phyloP scores from a whole-genome alignment of 2,797 vertebrate species.

The Champsocephalus gunnari region DNA sequence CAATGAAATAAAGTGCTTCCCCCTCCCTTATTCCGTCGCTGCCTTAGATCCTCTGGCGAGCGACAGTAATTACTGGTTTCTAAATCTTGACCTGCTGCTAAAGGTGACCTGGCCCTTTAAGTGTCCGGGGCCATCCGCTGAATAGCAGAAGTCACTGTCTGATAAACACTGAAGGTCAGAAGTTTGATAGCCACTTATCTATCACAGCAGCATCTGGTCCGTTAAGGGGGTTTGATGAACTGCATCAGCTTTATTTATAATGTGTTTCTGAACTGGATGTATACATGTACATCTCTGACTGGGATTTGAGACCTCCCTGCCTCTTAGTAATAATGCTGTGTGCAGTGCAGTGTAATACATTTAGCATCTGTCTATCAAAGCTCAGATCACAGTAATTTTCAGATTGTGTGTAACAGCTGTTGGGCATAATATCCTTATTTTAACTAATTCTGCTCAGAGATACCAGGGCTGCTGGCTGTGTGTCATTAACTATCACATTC shows the following conservation, averaged over 20 bases:
- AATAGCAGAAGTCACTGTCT: neutral
- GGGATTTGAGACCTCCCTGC: slow-evolving; percentile 20
- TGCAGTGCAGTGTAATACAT: slow-evolving; percentile 6
- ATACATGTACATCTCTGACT: slow-evolving; percentile 42
- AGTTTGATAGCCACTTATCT: neutral
- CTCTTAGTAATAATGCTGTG: neutral
- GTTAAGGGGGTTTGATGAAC: neutral
- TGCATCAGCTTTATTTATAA: neutral
- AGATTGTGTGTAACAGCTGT: slow-evolving; percentile 38
- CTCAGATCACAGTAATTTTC: slow-evolving; percentile 46
- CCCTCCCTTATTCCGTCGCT: neutral
- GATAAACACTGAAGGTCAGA: slow-evolving; percentile 7
- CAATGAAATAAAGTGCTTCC: no score
- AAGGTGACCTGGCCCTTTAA: neutral
- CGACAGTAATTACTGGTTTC: neutral
- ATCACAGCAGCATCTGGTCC: slow-evolving; percentile 3
- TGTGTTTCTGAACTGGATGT: neutral
- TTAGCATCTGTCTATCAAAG: slow-evolving; percentile 35
- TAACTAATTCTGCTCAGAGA: slow-evolving; percentile 18
- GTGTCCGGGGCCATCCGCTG: neutral
- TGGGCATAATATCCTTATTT: slow-evolving; percentile 18
- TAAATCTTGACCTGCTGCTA: neutral
- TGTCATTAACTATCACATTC: slow-evolving; percentile 40
- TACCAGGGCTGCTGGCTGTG: slow-evolving; percentile 23
- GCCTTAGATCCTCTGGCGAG: neutral